A percentile compares a stretch with the other conserved stretches of the same genome.
Conservation (phyloP, 2,113 vertebrate genomes). For the Ardeotis arabs region DNA sequence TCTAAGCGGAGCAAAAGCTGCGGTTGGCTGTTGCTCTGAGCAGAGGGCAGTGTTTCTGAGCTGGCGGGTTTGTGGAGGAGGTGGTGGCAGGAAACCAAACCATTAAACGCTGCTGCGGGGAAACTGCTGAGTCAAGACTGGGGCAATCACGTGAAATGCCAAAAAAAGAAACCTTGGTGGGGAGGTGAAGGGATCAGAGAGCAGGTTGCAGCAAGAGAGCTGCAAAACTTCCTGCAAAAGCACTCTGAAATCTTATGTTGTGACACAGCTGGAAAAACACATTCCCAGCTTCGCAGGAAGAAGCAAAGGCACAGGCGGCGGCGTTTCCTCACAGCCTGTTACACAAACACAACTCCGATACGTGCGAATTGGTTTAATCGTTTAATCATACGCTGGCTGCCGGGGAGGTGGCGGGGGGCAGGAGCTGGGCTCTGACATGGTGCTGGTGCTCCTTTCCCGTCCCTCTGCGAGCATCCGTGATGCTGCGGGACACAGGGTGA, state of each 20-base stretch:
- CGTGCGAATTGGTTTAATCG: fast-evolving
- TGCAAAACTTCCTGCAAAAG: not conserved
- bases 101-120: slow-evolving; percentile 34
- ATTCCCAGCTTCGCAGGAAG: not conserved
- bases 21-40: not conserved
- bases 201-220: not conserved
- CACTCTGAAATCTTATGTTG: not conserved
- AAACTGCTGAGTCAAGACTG: slow-evolving; percentile 74
- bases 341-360: fast-evolving
- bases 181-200: not conserved
- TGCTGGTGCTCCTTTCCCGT: not conserved
- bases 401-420: fast-evolving
- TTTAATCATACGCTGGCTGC: fast-evolving
- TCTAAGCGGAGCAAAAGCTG: not conserved
- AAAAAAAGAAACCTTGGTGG: slow-evolving; percentile 8
- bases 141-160: slow-evolving; percentile 58
- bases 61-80: not conserved
- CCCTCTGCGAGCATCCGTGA: fast-evolving
- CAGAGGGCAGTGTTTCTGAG: not conserved
- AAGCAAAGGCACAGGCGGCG: fast-evolving
- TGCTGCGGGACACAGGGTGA: not conserved
- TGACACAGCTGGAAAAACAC: not conserved
- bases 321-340: fast-evolving
- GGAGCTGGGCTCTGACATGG: not conserved
- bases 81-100: slow-evolving; percentile 71